phyloP scores from a whole-genome alignment of 2,888 invertebrate genomes.

The Athalia cordata region DNA sequence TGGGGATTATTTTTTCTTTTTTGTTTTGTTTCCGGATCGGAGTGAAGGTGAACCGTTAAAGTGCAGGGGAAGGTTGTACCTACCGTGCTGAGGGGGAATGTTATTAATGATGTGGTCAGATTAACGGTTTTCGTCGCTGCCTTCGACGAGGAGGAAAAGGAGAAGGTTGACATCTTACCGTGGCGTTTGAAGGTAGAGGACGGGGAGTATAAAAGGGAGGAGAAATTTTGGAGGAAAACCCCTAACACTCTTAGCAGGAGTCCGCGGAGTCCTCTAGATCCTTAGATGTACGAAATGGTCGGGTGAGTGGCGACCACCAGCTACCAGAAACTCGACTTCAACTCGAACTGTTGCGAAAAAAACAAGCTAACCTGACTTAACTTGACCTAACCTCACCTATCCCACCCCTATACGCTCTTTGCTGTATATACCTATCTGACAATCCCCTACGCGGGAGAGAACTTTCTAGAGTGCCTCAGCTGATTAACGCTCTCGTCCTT shows the following conservation, averaged over 20 bases:
- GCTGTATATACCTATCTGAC: no score
- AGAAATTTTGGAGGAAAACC: not conserved
- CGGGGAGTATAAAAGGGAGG: not conserved
- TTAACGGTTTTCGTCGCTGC: slow-evolving; percentile 52
- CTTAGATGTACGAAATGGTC: no score
- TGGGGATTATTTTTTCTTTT: not conserved
- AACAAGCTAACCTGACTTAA: no score
- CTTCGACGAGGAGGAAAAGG: slow-evolving; percentile 22
- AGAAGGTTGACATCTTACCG: slow-evolving; percentile 49
- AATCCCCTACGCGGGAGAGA: not conserved
- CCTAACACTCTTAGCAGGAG: no score
- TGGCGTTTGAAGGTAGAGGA: not conserved
- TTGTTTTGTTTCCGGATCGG: not conserved
- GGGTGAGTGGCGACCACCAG: no score
- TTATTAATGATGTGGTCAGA: slow-evolving; percentile 55
- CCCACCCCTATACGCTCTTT: no score
- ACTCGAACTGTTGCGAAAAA: no score
- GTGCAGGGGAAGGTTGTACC: not conserved
- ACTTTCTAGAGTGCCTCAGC: slow-evolving; percentile 1
- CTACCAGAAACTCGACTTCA: no score
- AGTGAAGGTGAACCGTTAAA: not conserved
- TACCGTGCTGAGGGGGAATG: slow-evolving; percentile 42
- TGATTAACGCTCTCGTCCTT: slow-evolving; percentile 9
- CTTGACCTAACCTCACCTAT: no score
- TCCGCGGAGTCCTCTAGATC: no score